Base-by-base conservation (phyloP, 1,140 invertebrate species). In the Melitaea cinxia region DNA sequence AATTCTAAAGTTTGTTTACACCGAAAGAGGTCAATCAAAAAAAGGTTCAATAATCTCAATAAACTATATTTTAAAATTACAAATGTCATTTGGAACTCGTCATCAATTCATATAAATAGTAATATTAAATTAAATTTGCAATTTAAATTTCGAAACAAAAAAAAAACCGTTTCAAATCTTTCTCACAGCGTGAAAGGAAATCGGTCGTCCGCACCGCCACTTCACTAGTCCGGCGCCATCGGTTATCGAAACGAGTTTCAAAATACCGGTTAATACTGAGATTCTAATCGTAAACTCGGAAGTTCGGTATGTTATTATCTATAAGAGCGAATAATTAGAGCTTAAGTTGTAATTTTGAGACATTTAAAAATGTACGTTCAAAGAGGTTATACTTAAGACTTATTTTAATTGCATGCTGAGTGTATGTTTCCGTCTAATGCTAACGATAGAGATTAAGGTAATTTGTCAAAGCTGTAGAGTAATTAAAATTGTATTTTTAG, bases 151-250 rank as follows among this genome's bases (percentile, higher is more conserved):
- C 21, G 7, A 21, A 17, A 14, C 23, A 35, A 12, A 42, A 17
- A 37, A 37, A 42, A 42, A 42, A 42, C 14, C 14, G 14, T 37
- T 15, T 15, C 15, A 59, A 59, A 49, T 33, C 42, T 59, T 59
- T 59, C 56, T 59, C 56, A 59, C 56, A 59, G 56, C 30, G 28
- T 33, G 56, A 59, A 23, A 59, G 56, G 56, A 59, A 59, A 59
- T 58, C 37, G 37, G 23, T 45, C 49, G 23, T n/a, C 14, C 15
- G 4, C 56, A 45, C 35, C 56, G 19, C 14, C 15, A 7, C 56
- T 28, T 49, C 56, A 21, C 28, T 30, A 33, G 28, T 15, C 21
- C 49, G 56, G 56, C 56, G 56, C 56, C 56, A 15, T 47, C 14
- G 37, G 24, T 45, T 33, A 49, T 30, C 1, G 49, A 59, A 59